Base-by-base conservation (phyloP, 2,888 invertebrate species). In the Stenolophus ochropezus region DNA sequence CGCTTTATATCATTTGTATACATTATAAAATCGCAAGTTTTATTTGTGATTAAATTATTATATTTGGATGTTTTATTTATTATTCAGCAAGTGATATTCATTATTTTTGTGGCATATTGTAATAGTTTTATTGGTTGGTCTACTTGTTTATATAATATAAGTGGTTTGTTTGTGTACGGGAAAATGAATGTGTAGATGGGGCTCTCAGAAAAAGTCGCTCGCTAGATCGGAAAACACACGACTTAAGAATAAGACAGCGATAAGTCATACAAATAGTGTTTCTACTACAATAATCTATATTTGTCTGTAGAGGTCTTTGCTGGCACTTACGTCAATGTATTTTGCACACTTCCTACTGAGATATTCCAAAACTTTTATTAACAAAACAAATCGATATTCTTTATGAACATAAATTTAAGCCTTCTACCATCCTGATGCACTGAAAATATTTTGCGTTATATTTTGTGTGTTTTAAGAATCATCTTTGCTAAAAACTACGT, bases 401-500 rank as follows among this genome's bases (percentile, higher is more conserved):
- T 69, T 79, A 79, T 79, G 65, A 78, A 78, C 53, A 69, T 79
- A 69, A 69, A 47, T 61, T 58, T 79, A 69, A 78, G 79, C 65
- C 78, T 78, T 78, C 61, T 33, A 78, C 61, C 65, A 78, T 78
- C 78, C 78, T 65, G 78, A 78, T 78, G 78, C 79, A 79, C 79
- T 65, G 27, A 78, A 73, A 73, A 21, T 73, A 73, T 73, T 73
- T 73, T 73, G 21, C 73, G 73, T 73, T 47, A 49, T 47, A 73
- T 47, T 73, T 27, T 56, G 75, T 75, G 53, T 75, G 75, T 73
- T 51, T 47, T 61, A 49, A 49, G 33, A 79, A 79, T 69, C 79
- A 71, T 79, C 51, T 79, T 79, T 79, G 82, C 76, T 61, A 82
- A 73, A 78, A 82, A 76, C 77, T 81, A 83, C 75, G 82, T 84